Conservation (phyloP, 2,113 vertebrate genomes). For the Ploceus nigricollis region DNA sequence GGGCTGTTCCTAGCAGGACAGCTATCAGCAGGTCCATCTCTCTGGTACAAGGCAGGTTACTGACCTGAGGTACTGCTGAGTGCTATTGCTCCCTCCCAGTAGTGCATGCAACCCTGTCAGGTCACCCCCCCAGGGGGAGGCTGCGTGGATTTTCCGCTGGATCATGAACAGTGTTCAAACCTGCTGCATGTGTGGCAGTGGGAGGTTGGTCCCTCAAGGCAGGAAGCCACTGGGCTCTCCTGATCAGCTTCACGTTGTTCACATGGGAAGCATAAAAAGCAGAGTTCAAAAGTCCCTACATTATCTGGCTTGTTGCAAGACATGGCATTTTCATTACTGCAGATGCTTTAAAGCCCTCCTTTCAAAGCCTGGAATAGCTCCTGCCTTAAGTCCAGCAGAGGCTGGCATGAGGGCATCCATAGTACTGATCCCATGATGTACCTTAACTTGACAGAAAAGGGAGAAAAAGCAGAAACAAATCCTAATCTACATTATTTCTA, state of each 20-base stretch:
- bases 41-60: neutral
- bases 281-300: neutral
- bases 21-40: neutral
- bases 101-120: neutral
- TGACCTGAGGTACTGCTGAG: neutral
- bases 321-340: neutral
- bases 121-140: too few species aligned
- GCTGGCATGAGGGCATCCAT: neutral
- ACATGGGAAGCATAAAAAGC: neutral
- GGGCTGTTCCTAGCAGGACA: neutral
- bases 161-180: neutral
- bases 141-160: rapidly evolving
- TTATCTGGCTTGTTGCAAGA: neutral
- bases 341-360: neutral
- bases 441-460: neutral
- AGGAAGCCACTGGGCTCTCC: neutral
- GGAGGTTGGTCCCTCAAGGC: neutral
- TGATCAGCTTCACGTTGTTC: neutral
- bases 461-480: neutral
- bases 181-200: too few species aligned
- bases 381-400: neutral
- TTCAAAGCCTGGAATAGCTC: neutral
- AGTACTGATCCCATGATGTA: neutral
- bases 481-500: neutral
- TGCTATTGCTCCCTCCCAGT: neutral